Evolutionary conservation across 2,888 invertebrate species (phyloP), one percentile per base, ranked within the genome.

Genomic region (Dasypogon diadema): DNA sequence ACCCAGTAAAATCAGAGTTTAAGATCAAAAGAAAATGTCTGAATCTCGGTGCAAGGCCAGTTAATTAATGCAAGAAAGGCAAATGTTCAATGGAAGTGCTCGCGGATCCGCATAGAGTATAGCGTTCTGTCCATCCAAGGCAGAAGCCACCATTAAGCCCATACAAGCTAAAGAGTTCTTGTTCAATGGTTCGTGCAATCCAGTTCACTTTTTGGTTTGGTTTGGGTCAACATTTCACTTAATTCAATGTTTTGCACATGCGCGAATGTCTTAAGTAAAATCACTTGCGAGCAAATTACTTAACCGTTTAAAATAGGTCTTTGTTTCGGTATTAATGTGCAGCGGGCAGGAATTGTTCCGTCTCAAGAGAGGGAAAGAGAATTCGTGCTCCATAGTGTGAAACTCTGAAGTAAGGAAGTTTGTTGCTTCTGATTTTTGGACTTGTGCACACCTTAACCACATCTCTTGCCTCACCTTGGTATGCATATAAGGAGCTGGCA

Each of bases 181-280:
- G 65, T 65, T 65, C 65, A 65, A 65, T 65, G 65, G 65, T 48
- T 65, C 48, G 65, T 48, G 48, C 24, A 65, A 65, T 48, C 65
- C 65, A 65, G 65, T 65, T 65, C 48, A 48, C 22, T 46, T 65
- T 10, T 18, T 42, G 21, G 8, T 34, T 24, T 42, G 34, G 37
- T 8, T 30, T 65, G 48, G 65, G 65, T 65, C 65, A 65, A 46
- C 65, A 60, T 65, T 65, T 65, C 65, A 65, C 65, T 65, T 65
- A 65, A 65, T 65, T 46, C 14, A 46, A 24, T 21, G 24, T 42
- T 42, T 46, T 24, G 65, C 65, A 46, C 65, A 65, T 46, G 65
- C 65, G 65, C 65, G n/a, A 22, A 63, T 42, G n/a, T n/a, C 22
- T 46, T 21, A n/a, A 26, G 24, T 5, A 46, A 48, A 65, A 65